A percentile compares a stretch with the other conserved stretches of the same genome.
These are phyloP conservation scores for Drosophila hydei DNA, from an alignment of 1,140 invertebrate species.

Conservation along the genomic window DNA sequence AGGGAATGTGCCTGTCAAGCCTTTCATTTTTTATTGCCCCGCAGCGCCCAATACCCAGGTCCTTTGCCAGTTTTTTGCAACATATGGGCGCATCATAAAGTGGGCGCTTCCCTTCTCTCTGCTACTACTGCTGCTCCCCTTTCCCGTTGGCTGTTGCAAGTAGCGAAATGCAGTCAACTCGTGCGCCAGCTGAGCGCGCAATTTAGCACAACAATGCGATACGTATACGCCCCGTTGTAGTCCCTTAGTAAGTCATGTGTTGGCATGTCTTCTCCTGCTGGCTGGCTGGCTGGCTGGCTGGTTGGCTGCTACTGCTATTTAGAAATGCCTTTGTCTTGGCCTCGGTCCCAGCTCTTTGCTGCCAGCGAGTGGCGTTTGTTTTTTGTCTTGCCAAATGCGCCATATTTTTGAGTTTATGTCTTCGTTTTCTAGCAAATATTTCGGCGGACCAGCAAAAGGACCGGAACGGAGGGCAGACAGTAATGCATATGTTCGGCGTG, in stretches of 20 bases:
- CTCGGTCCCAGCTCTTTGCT: constrained; percentile 15
- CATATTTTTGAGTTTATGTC: constrained; percentile 79
- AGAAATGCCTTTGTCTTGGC: constrained; percentile 67
- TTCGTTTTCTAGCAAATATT: constrained; percentile 75
- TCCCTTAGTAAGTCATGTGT: constrained; percentile 45
- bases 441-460: constrained; percentile 13
- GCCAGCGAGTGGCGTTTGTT: constrained; percentile 26
- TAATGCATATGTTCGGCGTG: constrained; percentile 75
- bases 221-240: constrained; percentile 65
- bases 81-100: constrained; percentile 79
- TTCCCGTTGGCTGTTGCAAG: constrained; percentile 41
- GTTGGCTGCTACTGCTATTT: constrained; percentile 64
- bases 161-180: constrained; percentile 73
- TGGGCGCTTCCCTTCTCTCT: constrained; percentile 19
- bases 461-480: constrained; percentile 1
- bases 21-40: constrained; percentile 67
- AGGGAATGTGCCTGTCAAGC: constrained; percentile 66
- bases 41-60: constrained; percentile 12
- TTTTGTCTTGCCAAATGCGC: constrained; percentile 70
- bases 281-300: not conserved
- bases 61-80: constrained; percentile 51
- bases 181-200: constrained; percentile 78
- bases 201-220: constrained; percentile 71
- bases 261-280: constrained; percentile 34
- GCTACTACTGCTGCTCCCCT: not conserved